Evolutionary conservation across 2,888 invertebrate species (phyloP).

Genomic region (Heliconius charithonia): DNA sequence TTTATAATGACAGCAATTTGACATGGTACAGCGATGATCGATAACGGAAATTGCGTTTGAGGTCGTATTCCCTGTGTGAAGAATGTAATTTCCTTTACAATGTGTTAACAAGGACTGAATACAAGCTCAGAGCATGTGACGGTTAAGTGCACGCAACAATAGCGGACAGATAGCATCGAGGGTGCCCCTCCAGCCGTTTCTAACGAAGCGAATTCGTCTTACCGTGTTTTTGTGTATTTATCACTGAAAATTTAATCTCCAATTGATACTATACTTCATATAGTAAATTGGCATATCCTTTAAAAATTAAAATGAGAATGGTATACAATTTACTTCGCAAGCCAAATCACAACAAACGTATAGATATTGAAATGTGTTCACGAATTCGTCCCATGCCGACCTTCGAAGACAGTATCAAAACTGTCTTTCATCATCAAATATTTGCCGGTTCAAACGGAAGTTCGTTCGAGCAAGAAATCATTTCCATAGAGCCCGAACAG

Average conservation of each 20-base stretch:
- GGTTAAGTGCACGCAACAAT: constrained; percentile 82
- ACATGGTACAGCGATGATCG: constrained; percentile 73
- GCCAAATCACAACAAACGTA: background rate
- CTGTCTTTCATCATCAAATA: constrained; percentile 73
- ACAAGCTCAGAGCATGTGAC: constrained; percentile 67
- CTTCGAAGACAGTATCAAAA: constrained; percentile 71
- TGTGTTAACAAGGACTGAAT: constrained; percentile 80
- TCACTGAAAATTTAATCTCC: background rate
- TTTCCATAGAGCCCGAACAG: constrained; percentile 75
- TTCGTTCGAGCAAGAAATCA: constrained; percentile 77
- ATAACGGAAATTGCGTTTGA: constrained; percentile 76
- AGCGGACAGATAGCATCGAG: constrained; percentile 76
- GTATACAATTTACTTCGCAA: background rate
- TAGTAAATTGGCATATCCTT: background rate
- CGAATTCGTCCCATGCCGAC: constrained; percentile 44
- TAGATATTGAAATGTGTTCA: constrained; percentile 13
- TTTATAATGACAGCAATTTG: constrained; percentile 73
- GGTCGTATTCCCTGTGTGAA: constrained; percentile 70
- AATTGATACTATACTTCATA: background rate
- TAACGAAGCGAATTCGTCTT: constrained; percentile 35
- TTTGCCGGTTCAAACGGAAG: constrained; percentile 75
- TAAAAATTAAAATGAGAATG: background rate
- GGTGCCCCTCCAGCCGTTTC: constrained; percentile 58
- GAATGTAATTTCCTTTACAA: constrained; percentile 82
- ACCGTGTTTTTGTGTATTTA: constrained; percentile 10